Evolutionary conservation across 2,888 invertebrate genomes (phyloP).

Genomic region (Gnatocerus cornutus): DNA sequence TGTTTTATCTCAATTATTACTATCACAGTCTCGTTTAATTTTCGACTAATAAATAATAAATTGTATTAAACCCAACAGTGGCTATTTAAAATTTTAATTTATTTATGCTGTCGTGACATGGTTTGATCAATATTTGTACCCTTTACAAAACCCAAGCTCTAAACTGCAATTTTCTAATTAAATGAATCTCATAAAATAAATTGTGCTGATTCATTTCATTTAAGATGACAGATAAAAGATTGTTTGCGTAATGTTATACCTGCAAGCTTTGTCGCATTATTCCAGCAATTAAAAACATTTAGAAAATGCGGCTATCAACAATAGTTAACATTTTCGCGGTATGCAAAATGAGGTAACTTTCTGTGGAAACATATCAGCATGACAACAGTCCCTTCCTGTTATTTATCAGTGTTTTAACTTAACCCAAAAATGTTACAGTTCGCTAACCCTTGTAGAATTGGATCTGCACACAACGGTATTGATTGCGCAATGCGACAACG

Average conservation of each 20-base stretch:
- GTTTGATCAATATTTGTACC: too few species aligned
- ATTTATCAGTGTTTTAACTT: conserved; percentile 20
- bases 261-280: conserved; percentile 9
- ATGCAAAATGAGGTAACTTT: conserved; percentile 3
- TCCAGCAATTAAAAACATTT: conserved; percentile 8
- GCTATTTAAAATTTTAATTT: too few species aligned
- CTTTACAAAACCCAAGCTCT: too few species aligned
- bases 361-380: conserved; percentile 14
- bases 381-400: conserved; percentile 17
- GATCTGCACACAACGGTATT: conserved; percentile 16
- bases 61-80: too few species aligned
- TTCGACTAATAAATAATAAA: too few species aligned
- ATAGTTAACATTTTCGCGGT: conserved; percentile 7
- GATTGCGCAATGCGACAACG: conserved; percentile 13
- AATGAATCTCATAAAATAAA: not conserved
- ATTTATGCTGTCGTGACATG: not conserved
- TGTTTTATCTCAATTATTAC: too few species aligned
- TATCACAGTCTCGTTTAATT: too few species aligned
- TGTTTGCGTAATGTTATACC: conserved; percentile 29
- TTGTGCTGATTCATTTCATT: conserved; percentile 33
- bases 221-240: conserved; percentile 25
- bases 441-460: conserved; percentile 13
- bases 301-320: conserved; percentile 16
- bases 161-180: not conserved
- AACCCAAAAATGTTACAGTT: conserved; percentile 18